Evolutionary conservation across 1,140 invertebrate genomes (phyloP).

Genomic region (Coenobita brevimanus): DNA sequence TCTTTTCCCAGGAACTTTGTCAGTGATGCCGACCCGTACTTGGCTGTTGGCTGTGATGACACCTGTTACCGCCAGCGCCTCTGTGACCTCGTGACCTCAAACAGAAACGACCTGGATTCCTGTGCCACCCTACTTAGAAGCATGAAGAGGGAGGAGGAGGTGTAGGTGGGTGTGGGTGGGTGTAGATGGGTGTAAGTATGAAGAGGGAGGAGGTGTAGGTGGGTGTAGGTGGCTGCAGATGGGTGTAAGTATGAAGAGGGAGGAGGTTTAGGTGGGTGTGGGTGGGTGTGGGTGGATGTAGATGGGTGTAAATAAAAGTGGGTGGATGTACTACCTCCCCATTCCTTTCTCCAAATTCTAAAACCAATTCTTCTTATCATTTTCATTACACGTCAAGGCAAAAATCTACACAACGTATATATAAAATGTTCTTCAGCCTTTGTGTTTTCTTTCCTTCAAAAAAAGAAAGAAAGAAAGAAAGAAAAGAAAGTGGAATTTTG

Average conservation of each 20-base stretch:
- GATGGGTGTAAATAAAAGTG: conserved; percentile 1
- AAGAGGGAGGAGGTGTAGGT: too few relatives aligned
- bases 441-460: too few relatives aligned
- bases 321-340: conserved; percentile 42
- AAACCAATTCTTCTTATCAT: too few relatives aligned
- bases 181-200: not conserved
- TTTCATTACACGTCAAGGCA: too few relatives aligned
- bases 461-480: too few relatives aligned
- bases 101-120: conserved; percentile 39
- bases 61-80: conserved; percentile 47
- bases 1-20: conserved; percentile 37
- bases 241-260: too few relatives aligned
- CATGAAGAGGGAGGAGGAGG: not conserved
- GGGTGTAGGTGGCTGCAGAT: too few relatives aligned
- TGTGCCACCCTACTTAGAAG: not conserved
- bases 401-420: too few relatives aligned
- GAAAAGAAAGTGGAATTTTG: too few relatives aligned
- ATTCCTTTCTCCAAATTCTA: too few relatives aligned
- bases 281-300: conserved; percentile 17
- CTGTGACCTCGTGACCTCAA: conserved; percentile 43
- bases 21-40: conserved; percentile 34
- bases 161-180: not conserved
- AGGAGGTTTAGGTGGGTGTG: not conserved
- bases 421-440: too few relatives aligned
- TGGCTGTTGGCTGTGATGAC: conserved; percentile 47